Conservation (phyloP, 1,140 invertebrate species). For the Drosophila guanche region DNA sequence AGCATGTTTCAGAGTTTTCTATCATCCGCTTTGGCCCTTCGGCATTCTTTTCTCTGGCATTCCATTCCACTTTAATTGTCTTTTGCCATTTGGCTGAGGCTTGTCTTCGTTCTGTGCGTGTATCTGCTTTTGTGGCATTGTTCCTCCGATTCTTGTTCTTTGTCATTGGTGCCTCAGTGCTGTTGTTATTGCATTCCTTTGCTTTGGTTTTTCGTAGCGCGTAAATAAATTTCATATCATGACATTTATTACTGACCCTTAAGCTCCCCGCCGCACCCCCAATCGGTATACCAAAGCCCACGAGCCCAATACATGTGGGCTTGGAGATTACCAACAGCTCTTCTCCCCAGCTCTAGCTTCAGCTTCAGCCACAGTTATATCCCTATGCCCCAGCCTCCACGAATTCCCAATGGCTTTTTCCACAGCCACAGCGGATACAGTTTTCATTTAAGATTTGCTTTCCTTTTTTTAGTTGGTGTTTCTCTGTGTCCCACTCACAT, state of each 20-base stretch:
- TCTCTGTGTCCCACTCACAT: slow-evolving; percentile 17
- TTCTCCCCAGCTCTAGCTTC: slow-evolving; percentile 8
- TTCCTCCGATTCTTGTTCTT: slow-evolving; percentile 38
- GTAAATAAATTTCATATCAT: slow-evolving; percentile 81
- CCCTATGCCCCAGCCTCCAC: slow-evolving; percentile 29
- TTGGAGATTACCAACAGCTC: slow-evolving; percentile 55
- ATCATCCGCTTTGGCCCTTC: slow-evolving; percentile 28
- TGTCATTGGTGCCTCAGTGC: slow-evolving; percentile 32
- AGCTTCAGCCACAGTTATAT: slow-evolving; percentile 5
- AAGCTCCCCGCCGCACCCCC: slow-evolving; percentile 45
- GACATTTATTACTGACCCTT: slow-evolving; percentile 80
- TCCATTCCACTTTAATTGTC: slow-evolving; percentile 56
- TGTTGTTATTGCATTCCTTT: slow-evolving; percentile 73
- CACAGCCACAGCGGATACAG: slow-evolving; percentile 63
- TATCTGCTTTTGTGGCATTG: slow-evolving; percentile 47
- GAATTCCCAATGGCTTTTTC: slow-evolving; percentile 55
- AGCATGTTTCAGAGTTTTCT: slow-evolving; percentile 21
- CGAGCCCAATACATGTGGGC: slow-evolving; percentile 51
- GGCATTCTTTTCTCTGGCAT: slow-evolving; percentile 40
- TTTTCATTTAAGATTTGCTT: slow-evolving; percentile 81
- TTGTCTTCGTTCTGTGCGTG: slow-evolving; percentile 32
- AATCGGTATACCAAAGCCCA: slow-evolving; percentile 43
- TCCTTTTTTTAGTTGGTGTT: slow-evolving; percentile 42
- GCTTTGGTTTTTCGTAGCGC: slow-evolving; percentile 76
- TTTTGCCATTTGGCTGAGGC: slow-evolving; percentile 52